phyloP scores from a whole-genome alignment of 1,140 invertebrate genomes.

The Lutraria rhynchaena region DNA sequence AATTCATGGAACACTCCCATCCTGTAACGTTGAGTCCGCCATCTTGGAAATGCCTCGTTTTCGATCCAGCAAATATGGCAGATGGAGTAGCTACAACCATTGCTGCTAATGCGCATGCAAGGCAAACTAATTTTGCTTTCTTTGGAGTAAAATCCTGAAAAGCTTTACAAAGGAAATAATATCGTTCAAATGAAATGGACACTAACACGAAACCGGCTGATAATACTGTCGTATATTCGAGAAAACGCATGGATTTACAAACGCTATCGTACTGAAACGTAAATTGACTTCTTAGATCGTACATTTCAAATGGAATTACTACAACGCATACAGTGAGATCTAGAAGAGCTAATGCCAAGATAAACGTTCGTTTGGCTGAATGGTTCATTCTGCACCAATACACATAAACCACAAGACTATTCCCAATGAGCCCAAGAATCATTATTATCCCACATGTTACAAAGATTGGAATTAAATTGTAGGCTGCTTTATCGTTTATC shows the following conservation, averaged over 20 bases:
- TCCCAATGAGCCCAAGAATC: conserved; percentile 69
- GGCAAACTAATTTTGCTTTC: conserved; percentile 61
- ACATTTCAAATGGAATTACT: conserved; percentile 75
- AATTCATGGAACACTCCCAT: conserved; percentile 52
- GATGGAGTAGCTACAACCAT: conserved; percentile 53
- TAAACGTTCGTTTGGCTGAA: conserved; percentile 71
- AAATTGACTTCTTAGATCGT: conserved; percentile 69
- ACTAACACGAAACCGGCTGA: conserved; percentile 72
- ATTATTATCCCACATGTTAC: conserved; percentile 62
- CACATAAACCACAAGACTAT: conserved; percentile 69
- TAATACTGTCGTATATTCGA: conserved; percentile 63
- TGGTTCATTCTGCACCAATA: conserved; percentile 65
- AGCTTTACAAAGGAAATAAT: conserved; percentile 66
- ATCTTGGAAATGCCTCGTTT: conserved; percentile 29
- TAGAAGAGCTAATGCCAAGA: conserved; percentile 72
- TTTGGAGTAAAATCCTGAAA: conserved; percentile 59
- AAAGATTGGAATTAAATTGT: conserved; percentile 48
- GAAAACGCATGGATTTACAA: conserved; percentile 70
- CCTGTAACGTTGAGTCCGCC: conserved; percentile 11
- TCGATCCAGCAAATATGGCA: conserved; percentile 60
- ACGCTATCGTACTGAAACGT: conserved; percentile 60
- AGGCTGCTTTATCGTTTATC: conserved; percentile 24
- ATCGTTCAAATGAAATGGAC: conserved; percentile 72
- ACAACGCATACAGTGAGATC: conserved; percentile 71
- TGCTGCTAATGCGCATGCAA: conserved; percentile 56